Evolutionary conservation across 1,140 invertebrate species (phyloP).

Genomic region (Gryllus bimaculatus): DNA sequence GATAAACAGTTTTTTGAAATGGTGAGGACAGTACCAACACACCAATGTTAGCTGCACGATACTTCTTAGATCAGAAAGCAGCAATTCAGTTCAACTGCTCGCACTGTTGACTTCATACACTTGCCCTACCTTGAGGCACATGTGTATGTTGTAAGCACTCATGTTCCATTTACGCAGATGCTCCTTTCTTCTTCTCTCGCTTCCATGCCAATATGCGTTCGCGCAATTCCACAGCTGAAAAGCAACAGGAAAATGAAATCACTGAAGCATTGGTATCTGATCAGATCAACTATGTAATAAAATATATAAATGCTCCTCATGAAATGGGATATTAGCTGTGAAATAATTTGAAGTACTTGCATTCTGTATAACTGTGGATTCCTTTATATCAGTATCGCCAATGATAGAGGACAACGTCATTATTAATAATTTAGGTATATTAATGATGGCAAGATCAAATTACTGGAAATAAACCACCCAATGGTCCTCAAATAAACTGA

Average conservation of each 20-base stretch:
- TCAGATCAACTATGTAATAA: background rate
- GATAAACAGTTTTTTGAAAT: background rate
- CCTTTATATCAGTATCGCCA: too few relatives aligned
- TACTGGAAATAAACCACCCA: too few relatives aligned
- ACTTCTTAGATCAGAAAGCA: background rate
- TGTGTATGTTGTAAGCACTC: background rate
- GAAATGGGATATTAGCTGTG: too few relatives aligned
- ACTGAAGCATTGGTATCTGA: background rate
- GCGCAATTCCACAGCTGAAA: constrained; percentile 62
- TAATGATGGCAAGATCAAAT: too few relatives aligned
- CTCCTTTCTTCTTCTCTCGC: constrained; percentile 49
- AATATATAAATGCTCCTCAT: background rate
- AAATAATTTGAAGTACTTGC: too few relatives aligned
- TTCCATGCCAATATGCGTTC: constrained; percentile 71
- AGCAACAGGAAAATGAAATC: constrained; percentile 4
- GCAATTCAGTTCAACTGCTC: background rate
- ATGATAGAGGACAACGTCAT: too few relatives aligned
- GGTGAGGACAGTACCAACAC: background rate
- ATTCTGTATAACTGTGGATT: too few relatives aligned
- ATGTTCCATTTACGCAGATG: constrained; percentile 10
- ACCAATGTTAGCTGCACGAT: background rate
- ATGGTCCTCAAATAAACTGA: too few relatives aligned
- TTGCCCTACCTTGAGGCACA: background rate
- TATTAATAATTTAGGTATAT: too few relatives aligned
- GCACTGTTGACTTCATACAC: background rate